Evolutionary conservation across 64 coral and sea anemone species (phyloP).

Genomic region (Montipora foliosa): DNA sequence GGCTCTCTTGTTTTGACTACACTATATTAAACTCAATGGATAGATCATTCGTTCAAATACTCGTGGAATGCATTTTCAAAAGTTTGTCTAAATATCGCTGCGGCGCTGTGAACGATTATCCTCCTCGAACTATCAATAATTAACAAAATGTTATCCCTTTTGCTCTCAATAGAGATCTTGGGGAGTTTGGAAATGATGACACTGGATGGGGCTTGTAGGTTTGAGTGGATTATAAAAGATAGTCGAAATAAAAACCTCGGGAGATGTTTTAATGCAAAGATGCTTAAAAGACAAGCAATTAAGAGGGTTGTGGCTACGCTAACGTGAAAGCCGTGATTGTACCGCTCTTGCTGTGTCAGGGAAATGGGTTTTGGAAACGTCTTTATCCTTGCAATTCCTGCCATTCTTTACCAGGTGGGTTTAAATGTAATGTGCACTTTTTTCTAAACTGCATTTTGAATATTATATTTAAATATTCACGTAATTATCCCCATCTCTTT

Average conservation of each 20-base stretch:
- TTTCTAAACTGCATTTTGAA: not conserved
- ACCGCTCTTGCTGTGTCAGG: not conserved
- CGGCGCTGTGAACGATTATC: not conserved
- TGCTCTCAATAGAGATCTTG: constrained; percentile 20
- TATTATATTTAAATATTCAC: not conserved
- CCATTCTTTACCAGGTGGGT: not conserved
- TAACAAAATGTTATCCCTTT: not conserved
- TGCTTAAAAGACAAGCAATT: not conserved
- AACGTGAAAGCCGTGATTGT: not conserved
- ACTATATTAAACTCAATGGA: not conserved
- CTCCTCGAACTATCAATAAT: constrained; percentile 18
- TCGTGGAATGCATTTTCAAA: not conserved
- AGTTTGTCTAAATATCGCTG: not conserved
- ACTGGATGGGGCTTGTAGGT: not conserved
- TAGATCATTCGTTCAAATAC: not conserved
- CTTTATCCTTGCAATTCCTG: not conserved
- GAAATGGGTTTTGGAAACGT: constrained; percentile 23
- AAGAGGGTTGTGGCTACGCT: not conserved
- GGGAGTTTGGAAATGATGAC: not conserved
- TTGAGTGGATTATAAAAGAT: not conserved
- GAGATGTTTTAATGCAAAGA: not conserved
- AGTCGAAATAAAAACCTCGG: not conserved
- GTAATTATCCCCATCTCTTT: not conserved
- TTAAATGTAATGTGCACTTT: not conserved
- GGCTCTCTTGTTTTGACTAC: not conserved